Conservation (phyloP, 2,888 invertebrate species). For the Drosophila meridiana region DNA sequence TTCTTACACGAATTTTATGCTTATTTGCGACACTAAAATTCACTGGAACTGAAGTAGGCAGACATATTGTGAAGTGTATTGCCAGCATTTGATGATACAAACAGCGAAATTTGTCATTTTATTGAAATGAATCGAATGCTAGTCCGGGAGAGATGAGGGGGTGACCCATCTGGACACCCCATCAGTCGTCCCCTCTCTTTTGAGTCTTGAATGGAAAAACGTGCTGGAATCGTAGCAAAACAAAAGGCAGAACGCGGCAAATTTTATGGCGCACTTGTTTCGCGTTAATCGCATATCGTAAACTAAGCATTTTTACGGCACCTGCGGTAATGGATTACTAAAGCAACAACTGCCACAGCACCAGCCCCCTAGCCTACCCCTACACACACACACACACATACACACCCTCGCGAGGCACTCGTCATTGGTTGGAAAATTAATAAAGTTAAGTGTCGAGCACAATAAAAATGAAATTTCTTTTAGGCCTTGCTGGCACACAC, state of each 20-base stretch:
- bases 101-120: conserved; percentile 59
- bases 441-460: conserved; percentile 80
- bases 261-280: conserved; percentile 80
- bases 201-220: conserved; percentile 9
- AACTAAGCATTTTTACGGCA: conserved; percentile 81
- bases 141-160: neutral
- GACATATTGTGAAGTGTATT: conserved; percentile 34
- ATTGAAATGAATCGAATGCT: conserved; percentile 78
- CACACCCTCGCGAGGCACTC: conserved; percentile 35
- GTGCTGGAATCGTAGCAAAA: conserved; percentile 29
- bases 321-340: conserved; percentile 81
- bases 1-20: conserved; percentile 52
- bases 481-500: conserved; percentile 9
- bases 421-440: conserved; percentile 76
- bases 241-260: conserved; percentile 55
- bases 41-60: conserved; percentile 5
- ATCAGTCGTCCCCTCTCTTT: neutral
- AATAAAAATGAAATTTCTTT: conserved; percentile 73
- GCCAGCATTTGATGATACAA: conserved; percentile 41
- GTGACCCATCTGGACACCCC: conserved; percentile 4
- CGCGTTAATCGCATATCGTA: conserved; percentile 80
- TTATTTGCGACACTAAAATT: conserved; percentile 7
- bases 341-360: conserved; percentile 43
- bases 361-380: neutral
- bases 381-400: neutral